Base-by-base conservation (phyloP, 37 sponge, comb jelly and placozoan species). In the Theonella swinhoei region DNA sequence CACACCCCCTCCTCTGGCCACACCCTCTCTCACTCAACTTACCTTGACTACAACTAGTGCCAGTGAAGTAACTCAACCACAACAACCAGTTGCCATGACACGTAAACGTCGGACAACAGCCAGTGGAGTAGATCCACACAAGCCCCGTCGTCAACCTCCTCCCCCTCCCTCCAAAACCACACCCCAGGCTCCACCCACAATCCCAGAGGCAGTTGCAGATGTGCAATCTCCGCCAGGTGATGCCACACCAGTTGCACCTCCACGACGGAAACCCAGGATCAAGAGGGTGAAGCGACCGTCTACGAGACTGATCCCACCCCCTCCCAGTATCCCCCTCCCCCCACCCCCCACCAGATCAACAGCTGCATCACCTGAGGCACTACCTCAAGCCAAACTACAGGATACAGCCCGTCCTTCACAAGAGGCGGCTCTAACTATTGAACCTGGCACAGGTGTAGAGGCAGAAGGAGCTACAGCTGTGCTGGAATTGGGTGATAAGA, bases 321-420 rank as follows among this genome's bases (percentile, higher is more conserved):
- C 89, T 32, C 89, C 89, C 3, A 83, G 38, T 60, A 89, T 79
- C 4, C 89, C 89, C 26, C 76, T 89, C 26, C 89, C 89, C 22
- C 84, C 84, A 25, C 89, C 89, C 41, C 89, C 89, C 20, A 58
- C 32, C 4, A 61, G 59, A 26, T 35, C 39, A 26, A 34, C 41
- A 39, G 70, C n/a, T 24, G 26, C 23, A 7, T 43, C 72, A 59
- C 23, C 62, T 22, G 38, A 78, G 25, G 80, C 38, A 3, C n/a
- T n/a, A n/a, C 42, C 34, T 42, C 58, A 36, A 11, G n/a, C n/a
- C n/a, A n/a, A n/a, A n/a, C n/a, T n/a, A n/a, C n/a, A n/a, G n/a
- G 22, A 34, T 14, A 47, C 54, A 47, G 54, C 54, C 54, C 14
- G 54, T 47, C 54, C 54, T n/a, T n/a, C n/a, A n/a, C n/a, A n/a